phyloP scores from a whole-genome alignment of 2,113 vertebrate genomes.

The Microtus montanus region DNA sequence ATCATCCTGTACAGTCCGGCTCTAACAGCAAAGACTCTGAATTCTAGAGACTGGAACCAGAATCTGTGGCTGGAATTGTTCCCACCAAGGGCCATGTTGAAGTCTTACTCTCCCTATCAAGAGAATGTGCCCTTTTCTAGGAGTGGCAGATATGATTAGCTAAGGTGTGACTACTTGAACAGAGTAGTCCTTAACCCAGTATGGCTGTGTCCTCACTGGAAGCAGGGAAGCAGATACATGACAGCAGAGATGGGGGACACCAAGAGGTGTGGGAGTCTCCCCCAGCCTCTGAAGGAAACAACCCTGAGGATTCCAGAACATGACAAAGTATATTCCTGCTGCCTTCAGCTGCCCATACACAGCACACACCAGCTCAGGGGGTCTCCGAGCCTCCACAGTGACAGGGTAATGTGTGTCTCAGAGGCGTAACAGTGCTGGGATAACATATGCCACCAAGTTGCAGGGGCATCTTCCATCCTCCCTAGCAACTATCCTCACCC shows the following conservation, averaged over 20 bases:
- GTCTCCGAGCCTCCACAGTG: background rate
- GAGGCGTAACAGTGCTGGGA: background rate
- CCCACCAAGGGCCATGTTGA: background rate
- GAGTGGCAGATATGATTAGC: background rate
- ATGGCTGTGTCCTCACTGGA: background rate
- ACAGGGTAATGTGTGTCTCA: too few relatives aligned
- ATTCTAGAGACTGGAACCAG: background rate
- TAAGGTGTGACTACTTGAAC: background rate
- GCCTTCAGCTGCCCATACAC: too few relatives aligned
- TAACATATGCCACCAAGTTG: background rate
- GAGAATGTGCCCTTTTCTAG: background rate
- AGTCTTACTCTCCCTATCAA: background rate
- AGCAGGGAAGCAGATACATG: background rate
- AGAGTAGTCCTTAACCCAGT: background rate
- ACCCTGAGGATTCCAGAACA: too few relatives aligned
- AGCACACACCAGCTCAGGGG: background rate
- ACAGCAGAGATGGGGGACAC: background rate
- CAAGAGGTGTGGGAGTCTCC: too few relatives aligned
- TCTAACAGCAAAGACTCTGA: background rate
- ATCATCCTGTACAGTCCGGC: background rate
- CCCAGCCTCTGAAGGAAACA: background rate
- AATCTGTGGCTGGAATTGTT: background rate
- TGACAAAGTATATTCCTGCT: accelerated
- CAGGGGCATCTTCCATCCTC: accelerated
- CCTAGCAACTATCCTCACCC: background rate